Evolutionary conservation across 2,113 vertebrate species (phyloP).

Genomic region (Xyrauchen texanus): DNA sequence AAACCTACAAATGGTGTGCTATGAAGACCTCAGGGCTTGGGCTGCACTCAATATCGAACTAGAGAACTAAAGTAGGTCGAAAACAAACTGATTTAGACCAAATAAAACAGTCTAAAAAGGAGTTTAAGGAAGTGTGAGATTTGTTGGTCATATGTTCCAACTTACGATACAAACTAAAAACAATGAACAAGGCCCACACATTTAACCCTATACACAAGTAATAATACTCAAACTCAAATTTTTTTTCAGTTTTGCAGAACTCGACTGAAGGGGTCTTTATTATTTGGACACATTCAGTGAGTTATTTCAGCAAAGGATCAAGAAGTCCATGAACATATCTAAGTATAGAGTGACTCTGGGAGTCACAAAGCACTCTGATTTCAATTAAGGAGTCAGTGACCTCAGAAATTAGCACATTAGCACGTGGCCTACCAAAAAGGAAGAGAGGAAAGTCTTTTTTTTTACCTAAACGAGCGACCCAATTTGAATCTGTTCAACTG

Average conservation of each 20-base stretch:
- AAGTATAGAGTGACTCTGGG: slow-evolving; percentile 50
- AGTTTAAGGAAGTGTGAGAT: neutral
- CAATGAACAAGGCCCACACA: neutral
- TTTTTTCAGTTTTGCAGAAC: neutral
- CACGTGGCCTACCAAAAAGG: slow-evolving; percentile 43
- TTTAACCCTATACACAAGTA: neutral
- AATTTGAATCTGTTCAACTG: slow-evolving; percentile 43
- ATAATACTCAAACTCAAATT: neutral
- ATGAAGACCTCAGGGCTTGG: slow-evolving; percentile 31
- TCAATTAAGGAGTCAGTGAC: slow-evolving; percentile 54
- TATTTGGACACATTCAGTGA: slow-evolving; percentile 34
- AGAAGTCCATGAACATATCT: slow-evolving; percentile 36
- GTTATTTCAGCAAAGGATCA: slow-evolving; percentile 46
- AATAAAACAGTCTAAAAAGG: slow-evolving; percentile 3
- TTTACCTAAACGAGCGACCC: slow-evolving; percentile 53
- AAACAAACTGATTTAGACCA: slow-evolving; percentile 21
- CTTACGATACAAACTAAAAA: no score
- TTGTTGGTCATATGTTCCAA: neutral
- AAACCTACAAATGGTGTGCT: neutral
- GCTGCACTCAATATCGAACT: slow-evolving; percentile 17
- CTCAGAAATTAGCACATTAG: slow-evolving; percentile 56
- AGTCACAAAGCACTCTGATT: slow-evolving; percentile 42
- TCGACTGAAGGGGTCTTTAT: neutral
- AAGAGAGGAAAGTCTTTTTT: slow-evolving; percentile 43
- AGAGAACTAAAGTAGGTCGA: slow-evolving; percentile 11